These are phyloP conservation scores for Berghia stephanieae DNA, from an alignment of 1,140 invertebrate genomes.

Conservation along the genomic window DNA sequence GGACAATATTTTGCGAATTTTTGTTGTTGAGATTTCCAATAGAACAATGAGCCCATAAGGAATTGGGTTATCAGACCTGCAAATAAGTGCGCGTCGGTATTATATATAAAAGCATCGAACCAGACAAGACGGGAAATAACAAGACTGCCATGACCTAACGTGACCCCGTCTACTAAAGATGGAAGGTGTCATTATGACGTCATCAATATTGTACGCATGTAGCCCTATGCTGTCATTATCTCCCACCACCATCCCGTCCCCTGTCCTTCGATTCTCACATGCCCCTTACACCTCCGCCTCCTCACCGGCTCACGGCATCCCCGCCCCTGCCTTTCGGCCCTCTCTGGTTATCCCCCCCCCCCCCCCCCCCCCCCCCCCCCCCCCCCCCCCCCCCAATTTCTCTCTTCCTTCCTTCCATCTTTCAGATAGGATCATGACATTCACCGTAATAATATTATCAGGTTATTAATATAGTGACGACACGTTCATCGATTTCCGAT, in stretches of 20 bases:
- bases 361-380: background rate
- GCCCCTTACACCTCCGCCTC: background rate
- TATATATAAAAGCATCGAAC: no score
- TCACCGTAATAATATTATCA: slow-evolving; percentile 48
- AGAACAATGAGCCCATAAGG: no score
- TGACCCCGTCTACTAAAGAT: background rate
- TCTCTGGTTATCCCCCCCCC: background rate
- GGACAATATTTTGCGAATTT: no score
- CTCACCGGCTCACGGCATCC: background rate
- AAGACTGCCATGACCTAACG: background rate
- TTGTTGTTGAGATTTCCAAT: no score
- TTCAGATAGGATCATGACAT: background rate
- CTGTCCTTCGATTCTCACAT: slow-evolving; percentile 54
- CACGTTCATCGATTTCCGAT: no score
- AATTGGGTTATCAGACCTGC: no score
- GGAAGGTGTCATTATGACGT: background rate
- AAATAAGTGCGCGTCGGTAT: no score
- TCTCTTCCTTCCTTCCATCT: background rate
- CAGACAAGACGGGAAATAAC: background rate
- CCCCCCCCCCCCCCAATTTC: background rate
- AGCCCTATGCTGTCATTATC: slow-evolving; percentile 54
- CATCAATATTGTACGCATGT: slow-evolving; percentile 45
- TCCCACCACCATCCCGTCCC: slow-evolving; percentile 61
- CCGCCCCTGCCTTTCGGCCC: background rate
- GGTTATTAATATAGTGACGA: no score